Evolutionary conservation across 1,140 invertebrate species (phyloP).

Genomic region (Caenorhabditis tropicalis): DNA sequence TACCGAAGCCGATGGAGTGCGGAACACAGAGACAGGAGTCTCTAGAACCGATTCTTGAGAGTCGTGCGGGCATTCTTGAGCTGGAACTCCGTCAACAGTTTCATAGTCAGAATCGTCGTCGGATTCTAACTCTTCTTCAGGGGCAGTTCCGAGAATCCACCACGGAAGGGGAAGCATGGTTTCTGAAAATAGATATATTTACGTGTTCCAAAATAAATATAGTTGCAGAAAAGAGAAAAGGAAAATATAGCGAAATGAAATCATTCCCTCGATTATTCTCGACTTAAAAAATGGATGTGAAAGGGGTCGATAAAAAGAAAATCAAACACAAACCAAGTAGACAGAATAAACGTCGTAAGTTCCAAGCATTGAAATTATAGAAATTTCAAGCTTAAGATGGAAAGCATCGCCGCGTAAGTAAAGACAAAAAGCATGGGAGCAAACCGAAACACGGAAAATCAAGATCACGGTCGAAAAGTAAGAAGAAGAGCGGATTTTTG

Average conservation of each 20-base stretch:
- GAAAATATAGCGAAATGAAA: background rate
- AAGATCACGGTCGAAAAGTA: background rate
- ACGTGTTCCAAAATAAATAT: background rate
- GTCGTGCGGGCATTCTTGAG: background rate
- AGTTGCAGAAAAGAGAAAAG: background rate
- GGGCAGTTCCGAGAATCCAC: conserved; percentile 1
- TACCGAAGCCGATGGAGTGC: background rate
- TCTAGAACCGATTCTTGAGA: background rate
- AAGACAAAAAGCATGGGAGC: background rate
- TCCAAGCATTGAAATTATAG: background rate
- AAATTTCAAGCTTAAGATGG: background rate
- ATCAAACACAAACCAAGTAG: background rate
- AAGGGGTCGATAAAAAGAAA: background rate
- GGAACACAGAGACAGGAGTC: background rate
- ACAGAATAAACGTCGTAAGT: background rate
- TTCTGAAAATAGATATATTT: background rate
- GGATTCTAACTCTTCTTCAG: background rate
- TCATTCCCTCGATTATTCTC: background rate
- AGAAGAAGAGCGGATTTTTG: conserved; percentile 10
- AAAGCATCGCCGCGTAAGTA: background rate
- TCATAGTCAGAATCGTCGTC: background rate
- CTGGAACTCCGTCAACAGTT: background rate
- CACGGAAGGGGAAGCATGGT: background rate
- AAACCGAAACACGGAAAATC: background rate
- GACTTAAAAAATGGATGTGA: background rate